A percentile compares a stretch with the other conserved stretches of the same genome.
phyloP scores from a whole-genome alignment of 1,140 invertebrate genomes.

The Lepidurus apus region DNA sequence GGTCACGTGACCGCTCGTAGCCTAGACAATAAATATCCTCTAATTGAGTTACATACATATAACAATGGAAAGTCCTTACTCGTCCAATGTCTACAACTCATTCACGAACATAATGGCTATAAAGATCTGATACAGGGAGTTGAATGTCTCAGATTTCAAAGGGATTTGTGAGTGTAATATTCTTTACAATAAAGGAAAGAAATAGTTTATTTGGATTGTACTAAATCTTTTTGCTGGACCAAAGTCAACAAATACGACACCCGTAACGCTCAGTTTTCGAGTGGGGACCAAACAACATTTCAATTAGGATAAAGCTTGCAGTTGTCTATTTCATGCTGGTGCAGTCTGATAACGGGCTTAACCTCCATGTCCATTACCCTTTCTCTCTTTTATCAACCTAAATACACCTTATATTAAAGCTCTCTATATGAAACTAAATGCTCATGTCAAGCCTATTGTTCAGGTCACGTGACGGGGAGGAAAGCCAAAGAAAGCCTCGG shows the following conservation, averaged over 20 bases:
- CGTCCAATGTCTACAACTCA: too few relatives aligned
- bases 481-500: conserved; percentile 21
- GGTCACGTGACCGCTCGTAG: too few relatives aligned
- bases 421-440: conserved; percentile 4
- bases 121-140: too few relatives aligned
- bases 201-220: too few relatives aligned
- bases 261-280: not conserved
- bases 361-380: conserved; percentile 13
- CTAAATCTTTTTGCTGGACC: not conserved
- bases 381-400: not conserved
- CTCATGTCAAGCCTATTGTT: conserved; percentile 3
- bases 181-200: too few relatives aligned
- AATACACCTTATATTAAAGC: conserved; percentile 16
- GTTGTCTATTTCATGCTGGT: conserved; percentile 15
- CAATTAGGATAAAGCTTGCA: not conserved
- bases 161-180: too few relatives aligned
- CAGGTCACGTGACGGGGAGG: not conserved
- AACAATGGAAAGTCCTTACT: too few relatives aligned
- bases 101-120: too few relatives aligned
- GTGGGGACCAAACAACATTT: not conserved
- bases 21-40: too few relatives aligned
- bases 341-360: conserved; percentile 9
- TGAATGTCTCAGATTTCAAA: too few relatives aligned
- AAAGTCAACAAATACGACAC: not conserved
- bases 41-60: too few relatives aligned